These are phyloP conservation scores for Cheilosia vernalis DNA, from an alignment of 2,888 invertebrate genomes.

Conservation along the genomic window DNA sequence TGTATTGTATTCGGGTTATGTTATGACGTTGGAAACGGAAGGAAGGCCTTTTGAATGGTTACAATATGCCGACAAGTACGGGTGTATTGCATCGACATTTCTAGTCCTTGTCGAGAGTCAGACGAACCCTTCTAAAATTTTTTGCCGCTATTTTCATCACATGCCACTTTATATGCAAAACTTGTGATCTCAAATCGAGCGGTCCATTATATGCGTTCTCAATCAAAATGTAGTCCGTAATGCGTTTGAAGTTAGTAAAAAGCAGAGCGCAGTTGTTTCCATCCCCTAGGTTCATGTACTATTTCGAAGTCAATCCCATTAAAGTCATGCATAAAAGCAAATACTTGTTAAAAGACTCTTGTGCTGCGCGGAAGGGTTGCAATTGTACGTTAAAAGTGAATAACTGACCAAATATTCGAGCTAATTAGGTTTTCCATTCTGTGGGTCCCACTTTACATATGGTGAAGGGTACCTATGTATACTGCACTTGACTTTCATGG, in stretches of 20 bases:
- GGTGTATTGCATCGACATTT: slow-evolving; percentile 60
- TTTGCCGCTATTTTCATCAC: slow-evolving; percentile 55
- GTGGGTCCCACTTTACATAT: slow-evolving; percentile 11
- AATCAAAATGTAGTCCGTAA: slow-evolving; percentile 51
- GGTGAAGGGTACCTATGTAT: slow-evolving; percentile 16
- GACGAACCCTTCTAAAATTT: slow-evolving; percentile 65
- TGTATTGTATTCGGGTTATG: slow-evolving; percentile 69
- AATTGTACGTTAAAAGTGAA: slow-evolving; percentile 22
- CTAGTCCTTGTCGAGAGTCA: slow-evolving; percentile 15
- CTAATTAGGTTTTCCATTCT: slow-evolving; percentile 65
- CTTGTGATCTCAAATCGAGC: slow-evolving; percentile 42
- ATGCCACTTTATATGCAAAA: slow-evolving; percentile 55
- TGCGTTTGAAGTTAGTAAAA: slow-evolving; percentile 34
- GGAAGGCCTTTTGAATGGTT: slow-evolving; percentile 70
- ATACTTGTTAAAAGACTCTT: slow-evolving; percentile 11
- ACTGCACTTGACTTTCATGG: slow-evolving; percentile 58
- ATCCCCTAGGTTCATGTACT: neutral
- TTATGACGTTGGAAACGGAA: slow-evolving; percentile 68
- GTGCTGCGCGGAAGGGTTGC: slow-evolving; percentile 12
- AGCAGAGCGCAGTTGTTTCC: neutral
- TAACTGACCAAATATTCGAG: slow-evolving; percentile 69
- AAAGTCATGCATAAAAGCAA: slow-evolving; percentile 32
- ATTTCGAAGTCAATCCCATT: slow-evolving; percentile 2
- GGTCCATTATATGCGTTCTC: slow-evolving; percentile 23
- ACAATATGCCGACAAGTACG: slow-evolving; percentile 71